Base-by-base conservation (phyloP, 1,140 invertebrate genomes). In the Bacillus rossius region DNA sequence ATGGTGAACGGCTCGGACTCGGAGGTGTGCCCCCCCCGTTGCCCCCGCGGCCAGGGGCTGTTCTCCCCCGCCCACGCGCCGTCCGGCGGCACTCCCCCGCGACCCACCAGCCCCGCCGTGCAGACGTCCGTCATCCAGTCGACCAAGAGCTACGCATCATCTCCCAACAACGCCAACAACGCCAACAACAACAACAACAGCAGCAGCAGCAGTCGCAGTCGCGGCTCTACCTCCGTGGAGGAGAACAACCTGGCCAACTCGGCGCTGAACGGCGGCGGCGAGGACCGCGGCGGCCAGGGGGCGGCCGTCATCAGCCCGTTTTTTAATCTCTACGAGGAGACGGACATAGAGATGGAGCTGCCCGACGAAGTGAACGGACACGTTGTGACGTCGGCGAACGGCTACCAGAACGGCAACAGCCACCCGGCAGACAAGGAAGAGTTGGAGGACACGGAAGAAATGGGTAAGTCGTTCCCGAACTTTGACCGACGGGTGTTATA, bases 1-100 rank as follows among this genome's bases (percentile, higher is more conserved):
- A 91, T 91, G 89, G 87, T 91, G 51, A 91, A 91, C 72, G 89
- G 89, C 50, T 84, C 86, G 42, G 89, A 92, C 72, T 83, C 86
- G 14, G 85, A 88, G 74, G 79, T 86, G 43, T 74, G 75, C 64
- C 55, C 55, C 41, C 55, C 51, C 29, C 58, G 56, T 19, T 61
- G 53, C 55, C 50, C 59, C 26, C 42, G 61, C 43, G 60, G 69
- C 57, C 58, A 64, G 61, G 60, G 67, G 55, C 61, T 60, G 20
- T 55, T 54, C 52, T 45, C 58, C 40, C 41, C 50, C 19, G 17
- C 43, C 17, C 55, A 57, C 25, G 26, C 55, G 14, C 41, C 47
- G 10, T 57, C 47, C 10, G 17, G 16, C 8, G 25, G 41, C 41
- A 57, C 57, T 69, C 69, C 62, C 64, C 73, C 76, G 56, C 71